Percentiles rank a stretch among this genome's conserved stretches.
Conservation (phyloP, 2,888 invertebrate species). For the Anorthoa munda region DNA sequence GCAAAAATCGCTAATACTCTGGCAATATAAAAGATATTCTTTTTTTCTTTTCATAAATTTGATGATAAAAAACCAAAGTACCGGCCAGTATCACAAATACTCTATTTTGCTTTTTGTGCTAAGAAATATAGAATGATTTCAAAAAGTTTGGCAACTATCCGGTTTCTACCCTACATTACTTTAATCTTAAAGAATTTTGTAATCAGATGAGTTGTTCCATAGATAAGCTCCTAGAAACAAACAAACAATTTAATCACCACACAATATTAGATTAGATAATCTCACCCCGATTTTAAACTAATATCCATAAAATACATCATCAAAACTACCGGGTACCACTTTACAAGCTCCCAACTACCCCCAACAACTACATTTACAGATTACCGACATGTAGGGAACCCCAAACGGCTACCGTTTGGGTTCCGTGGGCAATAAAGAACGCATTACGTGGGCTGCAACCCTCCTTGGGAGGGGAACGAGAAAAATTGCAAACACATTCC, state of each 20-base stretch:
- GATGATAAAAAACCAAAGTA: no score
- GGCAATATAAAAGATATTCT: no score
- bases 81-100: no score
- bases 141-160: no score
- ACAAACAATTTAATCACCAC: neutral
- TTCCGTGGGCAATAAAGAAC: conserved; percentile 84
- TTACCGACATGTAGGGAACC: conserved; percentile 79
- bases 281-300: conserved; percentile 28
- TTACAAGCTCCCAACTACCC: conserved; percentile 60
- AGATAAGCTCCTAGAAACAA: neutral
- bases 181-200: no score
- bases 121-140: no score
- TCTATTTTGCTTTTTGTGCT: no score
- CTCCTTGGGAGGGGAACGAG: conserved; percentile 67
- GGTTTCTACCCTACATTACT: no score
- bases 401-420: conserved; percentile 80
- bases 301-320: conserved; percentile 50
- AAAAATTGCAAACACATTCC: conserved; percentile 66
- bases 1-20: no score
- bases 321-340: conserved; percentile 44
- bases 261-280: neutral
- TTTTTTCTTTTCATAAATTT: no score
- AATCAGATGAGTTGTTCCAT: neutral
- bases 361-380: conserved; percentile 81
- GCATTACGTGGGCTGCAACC: conserved; percentile 79